phyloP scores from a whole-genome alignment of 1,140 invertebrate species.

The Eupeodes corollae region DNA sequence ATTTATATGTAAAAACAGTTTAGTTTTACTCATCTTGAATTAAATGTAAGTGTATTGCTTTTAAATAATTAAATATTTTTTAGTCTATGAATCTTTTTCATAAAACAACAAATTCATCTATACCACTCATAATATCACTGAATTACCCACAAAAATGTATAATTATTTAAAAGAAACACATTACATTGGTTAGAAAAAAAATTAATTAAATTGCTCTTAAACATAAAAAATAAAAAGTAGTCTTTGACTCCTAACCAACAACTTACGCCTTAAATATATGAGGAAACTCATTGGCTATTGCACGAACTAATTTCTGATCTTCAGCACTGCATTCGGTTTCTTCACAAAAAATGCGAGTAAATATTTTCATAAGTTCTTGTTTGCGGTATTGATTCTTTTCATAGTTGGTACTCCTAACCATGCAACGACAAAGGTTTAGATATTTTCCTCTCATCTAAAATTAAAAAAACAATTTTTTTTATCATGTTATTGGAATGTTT shows the following conservation, averaged over 20 bases:
- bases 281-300: constrained; percentile 75
- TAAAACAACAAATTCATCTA: no score
- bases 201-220: no score
- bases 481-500: not conserved
- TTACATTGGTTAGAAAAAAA: no score
- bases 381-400: constrained; percentile 60
- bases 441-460: constrained; percentile 59
- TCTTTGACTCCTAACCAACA: not conserved
- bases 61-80: no score
- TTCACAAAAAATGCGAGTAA: constrained; percentile 72
- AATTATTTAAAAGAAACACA: no score
- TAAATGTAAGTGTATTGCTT: no score
- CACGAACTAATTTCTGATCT: constrained; percentile 63
- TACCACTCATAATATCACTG: no score
- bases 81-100: no score
- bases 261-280: constrained; percentile 58
- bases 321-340: constrained; percentile 57
- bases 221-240: no score
- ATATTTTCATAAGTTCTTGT: constrained; percentile 67
- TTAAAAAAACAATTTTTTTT: constrained; percentile 3
- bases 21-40: no score
- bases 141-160: no score
- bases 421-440: constrained; percentile 60
- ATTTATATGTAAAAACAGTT: no score
- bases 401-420: constrained; percentile 65